phyloP scores from a whole-genome alignment of 2,888 invertebrate species.

The Argynnis bischoffii region DNA sequence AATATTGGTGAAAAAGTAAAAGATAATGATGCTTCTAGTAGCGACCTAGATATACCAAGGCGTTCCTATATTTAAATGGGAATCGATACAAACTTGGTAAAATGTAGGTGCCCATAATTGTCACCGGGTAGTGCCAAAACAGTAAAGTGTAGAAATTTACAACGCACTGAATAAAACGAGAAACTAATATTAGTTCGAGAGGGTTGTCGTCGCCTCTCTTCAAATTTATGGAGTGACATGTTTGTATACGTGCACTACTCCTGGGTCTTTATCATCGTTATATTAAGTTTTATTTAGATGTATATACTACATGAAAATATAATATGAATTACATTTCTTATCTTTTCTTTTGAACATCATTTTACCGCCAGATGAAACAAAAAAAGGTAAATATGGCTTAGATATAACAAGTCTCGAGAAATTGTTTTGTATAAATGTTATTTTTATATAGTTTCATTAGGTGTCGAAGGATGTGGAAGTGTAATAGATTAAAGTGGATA shows the following conservation, averaged over 20 bases:
- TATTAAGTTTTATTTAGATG: not conserved
- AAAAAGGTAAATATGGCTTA: conserved; percentile 9
- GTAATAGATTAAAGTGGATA: no score
- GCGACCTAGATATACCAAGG: conserved; percentile 22
- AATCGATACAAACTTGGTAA: conserved; percentile 51
- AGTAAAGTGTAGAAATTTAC: conserved; percentile 65
- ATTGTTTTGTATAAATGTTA: conserved; percentile 4
- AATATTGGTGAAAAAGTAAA: conserved; percentile 3
- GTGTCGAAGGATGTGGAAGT: no score
- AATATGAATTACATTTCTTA: not conserved
- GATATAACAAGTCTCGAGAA: conserved; percentile 8
- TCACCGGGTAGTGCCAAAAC: conserved; percentile 59
- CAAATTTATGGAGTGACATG: conserved; percentile 41
- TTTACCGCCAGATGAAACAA: not conserved
- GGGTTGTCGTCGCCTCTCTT: conserved; percentile 48
- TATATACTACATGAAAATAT: not conserved
- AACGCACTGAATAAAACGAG: conserved; percentile 55
- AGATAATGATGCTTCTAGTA: conserved; percentile 11
- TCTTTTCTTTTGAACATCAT: conserved; percentile 6
- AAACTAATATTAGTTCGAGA: conserved; percentile 66
- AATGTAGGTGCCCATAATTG: conserved; percentile 54
- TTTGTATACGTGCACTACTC: conserved; percentile 26
- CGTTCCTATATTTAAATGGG: conserved; percentile 46
- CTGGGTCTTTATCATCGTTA: not conserved
- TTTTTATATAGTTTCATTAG: not conserved